phyloP scores from a whole-genome alignment of 37 sponge, comb jelly and placozoan species.

The Crambe crambe region DNA sequence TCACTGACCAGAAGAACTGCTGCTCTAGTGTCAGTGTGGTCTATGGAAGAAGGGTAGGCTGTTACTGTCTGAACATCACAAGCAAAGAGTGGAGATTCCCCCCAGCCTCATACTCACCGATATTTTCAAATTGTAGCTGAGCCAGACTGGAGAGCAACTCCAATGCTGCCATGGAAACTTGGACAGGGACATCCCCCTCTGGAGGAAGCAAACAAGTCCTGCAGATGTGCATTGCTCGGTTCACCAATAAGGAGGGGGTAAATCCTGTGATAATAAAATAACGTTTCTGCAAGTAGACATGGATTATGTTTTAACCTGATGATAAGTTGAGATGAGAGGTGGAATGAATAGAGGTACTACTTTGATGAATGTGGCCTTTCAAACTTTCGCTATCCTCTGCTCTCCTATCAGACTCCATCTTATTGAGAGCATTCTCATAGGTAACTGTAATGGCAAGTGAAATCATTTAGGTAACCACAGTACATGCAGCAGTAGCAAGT shows the following conservation, averaged over 20 bases:
- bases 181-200: constrained; percentile 3
- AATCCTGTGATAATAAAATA: constrained; percentile 10
- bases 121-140: constrained; percentile 45
- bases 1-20: constrained; percentile 69
- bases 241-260: constrained; percentile 26
- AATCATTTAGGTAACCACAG: background rate
- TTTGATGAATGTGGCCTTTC: background rate
- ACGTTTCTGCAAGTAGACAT: too few species aligned
- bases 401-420: background rate
- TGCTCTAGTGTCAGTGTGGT: constrained; percentile 33
- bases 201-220: constrained; percentile 16
- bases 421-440: constrained; percentile 31
- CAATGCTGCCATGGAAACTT: constrained; percentile 69
- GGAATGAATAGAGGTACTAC: background rate
- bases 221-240: constrained; percentile 23
- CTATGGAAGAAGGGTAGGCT: constrained; percentile 34
- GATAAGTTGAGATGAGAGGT: background rate
- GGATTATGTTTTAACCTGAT: background rate
- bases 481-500: background rate
- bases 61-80: background rate
- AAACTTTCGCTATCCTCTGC: background rate
- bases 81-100: constrained; percentile 1
- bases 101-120: constrained; percentile 21
- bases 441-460: background rate
- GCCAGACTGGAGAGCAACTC: constrained; percentile 67